phyloP scores from a whole-genome alignment of 2,797 vertebrate genomes.

The Hoplostethus atlanticus region DNA sequence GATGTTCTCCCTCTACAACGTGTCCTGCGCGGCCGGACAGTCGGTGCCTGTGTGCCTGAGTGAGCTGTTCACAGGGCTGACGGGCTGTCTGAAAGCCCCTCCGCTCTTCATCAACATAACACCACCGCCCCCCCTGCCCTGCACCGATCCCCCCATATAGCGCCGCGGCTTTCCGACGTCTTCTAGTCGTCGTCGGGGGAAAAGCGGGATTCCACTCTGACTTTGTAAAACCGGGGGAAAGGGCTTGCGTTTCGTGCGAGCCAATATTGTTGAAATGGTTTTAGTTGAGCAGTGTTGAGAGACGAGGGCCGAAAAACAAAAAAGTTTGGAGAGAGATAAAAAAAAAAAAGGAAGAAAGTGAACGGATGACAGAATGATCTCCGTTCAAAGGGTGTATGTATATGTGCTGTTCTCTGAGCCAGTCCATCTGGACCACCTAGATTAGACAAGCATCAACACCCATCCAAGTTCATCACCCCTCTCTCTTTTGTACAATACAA shows the following conservation, averaged over 20 bases:
- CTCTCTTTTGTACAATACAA: slow-evolving; percentile 9
- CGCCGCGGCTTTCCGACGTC: not conserved
- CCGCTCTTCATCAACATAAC: slow-evolving; percentile 56
- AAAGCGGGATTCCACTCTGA: slow-evolving; percentile 4
- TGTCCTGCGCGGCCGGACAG: slow-evolving; percentile 52
- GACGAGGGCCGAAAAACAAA: slow-evolving; percentile 10
- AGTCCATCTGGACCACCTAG: slow-evolving; percentile 56
- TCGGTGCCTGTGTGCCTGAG: slow-evolving; percentile 57
- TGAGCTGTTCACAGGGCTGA: slow-evolving; percentile 50
- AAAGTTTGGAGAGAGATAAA: not conserved
- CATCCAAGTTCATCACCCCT: slow-evolving; percentile 19
- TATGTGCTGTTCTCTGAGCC: slow-evolving; percentile 24
- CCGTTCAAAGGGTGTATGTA: slow-evolving; percentile 28
- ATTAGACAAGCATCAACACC: slow-evolving; percentile 15
- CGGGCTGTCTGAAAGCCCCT: slow-evolving; percentile 53
- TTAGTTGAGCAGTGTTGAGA: not conserved
- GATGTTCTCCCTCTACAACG: slow-evolving; percentile 70
- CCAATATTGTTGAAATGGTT: no score
- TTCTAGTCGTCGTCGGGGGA: slow-evolving; percentile 16
- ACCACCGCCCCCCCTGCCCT: slow-evolving; percentile 21
- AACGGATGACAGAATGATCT: slow-evolving; percentile 32
- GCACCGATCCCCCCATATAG: not conserved
- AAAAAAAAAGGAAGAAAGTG: slow-evolving; percentile 21
- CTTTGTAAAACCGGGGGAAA: slow-evolving; percentile 9
- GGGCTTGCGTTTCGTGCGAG: not conserved